Conservation (phyloP, 1,140 invertebrate species). For the Heliconius hermathena region DNA sequence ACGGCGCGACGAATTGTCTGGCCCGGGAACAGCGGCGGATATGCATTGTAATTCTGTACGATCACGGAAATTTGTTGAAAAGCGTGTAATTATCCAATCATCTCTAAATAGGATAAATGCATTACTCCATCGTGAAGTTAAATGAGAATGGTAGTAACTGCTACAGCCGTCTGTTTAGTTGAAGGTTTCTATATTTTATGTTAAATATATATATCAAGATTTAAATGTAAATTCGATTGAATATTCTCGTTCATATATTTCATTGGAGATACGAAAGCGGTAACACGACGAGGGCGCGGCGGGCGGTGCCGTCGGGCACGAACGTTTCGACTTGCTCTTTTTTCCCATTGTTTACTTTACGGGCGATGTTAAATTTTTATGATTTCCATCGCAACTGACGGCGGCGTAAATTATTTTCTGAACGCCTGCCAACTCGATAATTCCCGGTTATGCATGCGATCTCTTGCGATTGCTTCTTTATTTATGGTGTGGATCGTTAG, state of each 20-base stretch:
- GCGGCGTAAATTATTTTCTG: slow-evolving; percentile 67
- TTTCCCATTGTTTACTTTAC: slow-evolving; percentile 79
- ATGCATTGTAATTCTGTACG: slow-evolving; percentile 46
- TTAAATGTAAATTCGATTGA: not conserved
- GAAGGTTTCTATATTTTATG: not conserved
- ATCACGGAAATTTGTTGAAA: slow-evolving; percentile 46
- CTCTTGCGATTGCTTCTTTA: slow-evolving; percentile 61
- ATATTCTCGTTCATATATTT: slow-evolving; percentile 33
- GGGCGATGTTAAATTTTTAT: slow-evolving; percentile 74
- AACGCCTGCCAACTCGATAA: slow-evolving; percentile 76
- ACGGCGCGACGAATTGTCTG: slow-evolving; percentile 52
- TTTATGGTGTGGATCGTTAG: slow-evolving; percentile 58
- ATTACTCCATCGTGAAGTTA: not conserved
- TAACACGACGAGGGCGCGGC: slow-evolving; percentile 50
- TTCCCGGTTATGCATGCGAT: slow-evolving; percentile 58
- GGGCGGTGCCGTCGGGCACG: slow-evolving; percentile 55
- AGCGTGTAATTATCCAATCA: slow-evolving; percentile 15
- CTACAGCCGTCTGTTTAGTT: not conserved
- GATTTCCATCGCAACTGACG: slow-evolving; percentile 71
- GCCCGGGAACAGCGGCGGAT: slow-evolving; percentile 27
- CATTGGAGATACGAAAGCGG: slow-evolving; percentile 47
- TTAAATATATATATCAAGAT: not conserved
- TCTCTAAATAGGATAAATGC: not conserved
- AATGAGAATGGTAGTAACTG: not conserved
- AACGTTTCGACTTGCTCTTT: slow-evolving; percentile 57